Conservation (phyloP, 2,113 vertebrate genomes). For the Thomomys bottae region DNA sequence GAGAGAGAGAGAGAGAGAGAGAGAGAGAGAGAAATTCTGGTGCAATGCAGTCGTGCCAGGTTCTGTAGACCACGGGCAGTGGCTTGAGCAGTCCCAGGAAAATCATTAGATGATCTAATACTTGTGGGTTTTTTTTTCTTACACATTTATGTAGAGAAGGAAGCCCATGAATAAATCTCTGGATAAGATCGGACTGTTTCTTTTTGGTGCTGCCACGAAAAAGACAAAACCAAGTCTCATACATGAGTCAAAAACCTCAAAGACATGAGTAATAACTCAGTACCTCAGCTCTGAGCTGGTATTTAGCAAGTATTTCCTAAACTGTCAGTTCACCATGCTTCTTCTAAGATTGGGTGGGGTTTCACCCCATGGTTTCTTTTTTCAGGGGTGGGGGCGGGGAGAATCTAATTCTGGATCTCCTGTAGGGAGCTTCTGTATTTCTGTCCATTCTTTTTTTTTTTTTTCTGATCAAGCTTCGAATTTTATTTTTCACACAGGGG, state of each 20-base stretch:
- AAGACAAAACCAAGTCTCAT: not conserved
- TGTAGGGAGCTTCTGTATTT: not conserved
- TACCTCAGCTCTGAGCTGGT: not conserved
- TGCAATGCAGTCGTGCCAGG: not conserved
- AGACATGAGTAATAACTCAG: not conserved
- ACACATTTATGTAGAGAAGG: not conserved
- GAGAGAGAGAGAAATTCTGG: no score
- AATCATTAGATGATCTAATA: not conserved
- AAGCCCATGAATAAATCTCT: not conserved
- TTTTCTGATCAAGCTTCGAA: no score
- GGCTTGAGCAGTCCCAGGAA: no score
- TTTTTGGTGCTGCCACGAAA: not conserved
- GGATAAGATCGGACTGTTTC: not conserved
- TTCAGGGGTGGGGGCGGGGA: conserved; percentile 19
- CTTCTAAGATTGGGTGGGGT: not conserved
- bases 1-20: no score
- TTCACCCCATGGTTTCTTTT: not conserved
- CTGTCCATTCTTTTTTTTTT: not conserved
- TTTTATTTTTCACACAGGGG: no score
- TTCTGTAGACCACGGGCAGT: not conserved
- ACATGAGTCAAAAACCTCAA: no score
- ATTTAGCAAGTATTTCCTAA: not conserved
- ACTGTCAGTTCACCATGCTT: not conserved
- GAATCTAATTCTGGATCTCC: not conserved
- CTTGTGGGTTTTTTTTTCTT: not conserved